Evolutionary conservation across 2,113 vertebrate genomes (phyloP), one percentile per base, ranked within the genome.

Genomic region (Hippocampus comes): DNA sequence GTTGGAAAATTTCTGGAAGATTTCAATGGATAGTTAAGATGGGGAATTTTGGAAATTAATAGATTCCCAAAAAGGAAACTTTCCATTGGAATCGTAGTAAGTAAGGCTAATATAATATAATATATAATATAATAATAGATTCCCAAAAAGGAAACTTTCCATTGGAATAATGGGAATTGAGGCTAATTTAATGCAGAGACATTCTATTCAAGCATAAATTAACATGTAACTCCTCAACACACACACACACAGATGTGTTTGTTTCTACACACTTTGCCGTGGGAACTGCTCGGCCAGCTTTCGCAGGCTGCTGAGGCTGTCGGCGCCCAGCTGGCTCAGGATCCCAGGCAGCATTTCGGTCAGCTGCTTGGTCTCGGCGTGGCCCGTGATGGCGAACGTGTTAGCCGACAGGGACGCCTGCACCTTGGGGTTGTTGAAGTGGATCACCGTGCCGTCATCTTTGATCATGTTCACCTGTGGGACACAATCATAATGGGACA

Each of bases 381-480:
- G 97, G 86, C 97, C 97, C 15, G 95, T 98, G 89, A 99, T 97
- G 84, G 97, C 96, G 74, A 99, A 99, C 71, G 97, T 99, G 87
- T 99, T 99, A 86, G 97, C 97, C 51, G 97, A 98, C 68, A 99
- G 93, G 77, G 97, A 99, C 43, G 97, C 97, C 77, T 99, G 97
- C 83, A 99, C 97, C 93, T 99, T 99, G 83, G 97, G 97, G 83
- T 99, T 99, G 90, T 99, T 99, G 93, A 98, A 99, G 91, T 99
- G 97, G 92, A 99, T 98, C 90, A 99, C 97, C 9, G 95, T 97
- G 51, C 97, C 97, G 63, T 99, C 97, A 27, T 99, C 96, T 92
- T 97, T 99, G 78, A 99, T 99, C 97, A 99, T 99, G 87, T 99
- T 99, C 88, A 99, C 97, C 97, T 99, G 86, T 7, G 27, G 27